A percentile compares a stretch with the other conserved stretches of the same genome.
phyloP scores from a whole-genome alignment of 1,140 invertebrate genomes.

The Hormaphis cornu region DNA sequence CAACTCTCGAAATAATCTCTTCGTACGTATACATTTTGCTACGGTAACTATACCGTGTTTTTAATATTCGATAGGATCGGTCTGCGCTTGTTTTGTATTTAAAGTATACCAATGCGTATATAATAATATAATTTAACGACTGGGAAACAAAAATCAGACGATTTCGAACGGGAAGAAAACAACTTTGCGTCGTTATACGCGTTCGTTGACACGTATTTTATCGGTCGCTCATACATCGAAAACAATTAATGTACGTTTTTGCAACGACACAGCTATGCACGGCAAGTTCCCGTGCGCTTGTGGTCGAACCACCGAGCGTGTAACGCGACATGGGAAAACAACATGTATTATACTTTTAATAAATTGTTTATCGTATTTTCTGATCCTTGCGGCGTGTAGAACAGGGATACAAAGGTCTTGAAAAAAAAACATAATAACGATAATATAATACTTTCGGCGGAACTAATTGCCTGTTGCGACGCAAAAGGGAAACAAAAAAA shows the following conservation, averaged over 20 bases:
- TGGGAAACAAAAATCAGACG: no score
- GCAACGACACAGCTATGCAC: background rate
- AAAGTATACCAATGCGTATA: no score
- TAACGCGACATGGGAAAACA: slow-evolving; percentile 15
- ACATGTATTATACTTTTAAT: background rate
- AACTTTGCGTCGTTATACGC: no score
- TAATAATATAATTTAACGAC: no score
- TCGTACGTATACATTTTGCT: no score
- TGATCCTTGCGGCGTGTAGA: background rate
- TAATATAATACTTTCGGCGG: slow-evolving; percentile 31
- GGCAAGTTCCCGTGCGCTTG: background rate
- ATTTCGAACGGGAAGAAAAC: no score
- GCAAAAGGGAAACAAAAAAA: background rate
- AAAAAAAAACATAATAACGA: slow-evolving; percentile 15
- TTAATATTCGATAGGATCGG: no score
- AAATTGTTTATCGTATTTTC: slow-evolving; percentile 24
- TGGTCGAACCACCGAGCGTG: background rate
- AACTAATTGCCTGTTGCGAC: slow-evolving; percentile 29
- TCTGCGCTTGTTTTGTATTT: no score
- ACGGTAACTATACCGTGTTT: no score
- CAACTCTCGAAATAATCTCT: no score
- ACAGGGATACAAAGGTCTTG: background rate
- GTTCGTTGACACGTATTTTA: no score
- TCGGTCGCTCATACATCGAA: no score
- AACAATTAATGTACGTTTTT: background rate